A percentile compares a stretch with the other conserved stretches of the same genome.
These are phyloP conservation scores for Plebejus melissa DNA, from an alignment of 2,888 invertebrate species.

Conservation along the genomic window DNA sequence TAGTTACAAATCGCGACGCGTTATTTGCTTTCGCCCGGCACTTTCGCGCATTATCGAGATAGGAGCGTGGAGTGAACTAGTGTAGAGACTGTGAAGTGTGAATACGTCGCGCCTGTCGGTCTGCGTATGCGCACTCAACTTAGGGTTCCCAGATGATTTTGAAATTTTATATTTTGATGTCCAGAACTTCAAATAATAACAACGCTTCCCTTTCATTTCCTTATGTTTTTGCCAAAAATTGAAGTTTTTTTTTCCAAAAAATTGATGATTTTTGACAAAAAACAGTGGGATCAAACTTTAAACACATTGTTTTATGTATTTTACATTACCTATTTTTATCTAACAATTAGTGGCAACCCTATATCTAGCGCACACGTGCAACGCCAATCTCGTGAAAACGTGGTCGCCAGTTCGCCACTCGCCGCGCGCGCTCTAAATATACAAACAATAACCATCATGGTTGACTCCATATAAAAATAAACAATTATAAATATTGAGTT, in stretches of 20 bases:
- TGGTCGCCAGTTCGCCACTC: neutral
- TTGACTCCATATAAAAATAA: neutral
- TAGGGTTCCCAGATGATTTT: neutral
- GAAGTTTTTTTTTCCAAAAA: too few species aligned
- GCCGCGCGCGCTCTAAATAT: conserved; percentile 26
- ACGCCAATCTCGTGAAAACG: conserved; percentile 31
- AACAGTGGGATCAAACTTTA: too few species aligned
- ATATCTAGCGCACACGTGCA: conserved; percentile 31
- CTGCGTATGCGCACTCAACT: conserved; percentile 32
- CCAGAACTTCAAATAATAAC: neutral
- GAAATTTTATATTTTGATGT: neutral
- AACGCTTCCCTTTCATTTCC: too few species aligned
- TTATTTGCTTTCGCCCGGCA: conserved; percentile 34
- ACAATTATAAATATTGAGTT: neutral
- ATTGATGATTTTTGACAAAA: too few species aligned
- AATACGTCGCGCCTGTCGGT: conserved; percentile 17
- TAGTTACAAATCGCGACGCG: conserved; percentile 27
- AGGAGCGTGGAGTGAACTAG: conserved; percentile 37
- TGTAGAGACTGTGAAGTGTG: conserved; percentile 26
- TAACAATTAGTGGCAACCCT: neutral
- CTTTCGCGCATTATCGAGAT: conserved; percentile 34
- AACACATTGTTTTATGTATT: neutral
- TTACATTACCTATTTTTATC: neutral
- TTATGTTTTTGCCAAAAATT: too few species aligned
- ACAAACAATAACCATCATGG: conserved; percentile 12